phyloP scores from a whole-genome alignment of 2,113 vertebrate species.

The Peromyscus leucopus region DNA sequence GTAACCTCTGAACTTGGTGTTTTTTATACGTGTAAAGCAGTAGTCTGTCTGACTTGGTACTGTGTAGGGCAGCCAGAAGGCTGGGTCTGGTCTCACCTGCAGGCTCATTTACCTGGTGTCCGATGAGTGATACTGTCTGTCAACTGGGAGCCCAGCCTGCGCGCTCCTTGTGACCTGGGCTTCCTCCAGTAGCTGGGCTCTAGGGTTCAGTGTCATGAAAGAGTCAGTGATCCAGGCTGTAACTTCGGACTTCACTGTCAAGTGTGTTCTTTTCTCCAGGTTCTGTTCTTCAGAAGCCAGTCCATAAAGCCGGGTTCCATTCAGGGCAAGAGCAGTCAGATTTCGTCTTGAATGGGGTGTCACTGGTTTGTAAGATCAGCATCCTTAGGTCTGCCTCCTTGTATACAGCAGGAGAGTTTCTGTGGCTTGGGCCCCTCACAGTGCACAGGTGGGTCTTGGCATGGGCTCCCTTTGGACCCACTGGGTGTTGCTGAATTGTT shows the following conservation, averaged over 20 bases:
- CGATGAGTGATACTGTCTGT: background rate
- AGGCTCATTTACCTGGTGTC: background rate
- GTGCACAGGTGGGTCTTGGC: background rate
- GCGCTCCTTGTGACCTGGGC: accelerated
- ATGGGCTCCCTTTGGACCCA: accelerated
- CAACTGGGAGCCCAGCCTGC: background rate
- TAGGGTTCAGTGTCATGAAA: background rate
- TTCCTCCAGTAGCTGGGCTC: background rate
- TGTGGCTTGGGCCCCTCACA: background rate
- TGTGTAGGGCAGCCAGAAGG: accelerated
- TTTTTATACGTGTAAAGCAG: background rate
- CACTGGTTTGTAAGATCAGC: background rate
- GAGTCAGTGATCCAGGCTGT: background rate
- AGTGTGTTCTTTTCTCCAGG: accelerated
- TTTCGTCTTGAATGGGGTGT: background rate
- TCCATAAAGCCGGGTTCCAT: accelerated
- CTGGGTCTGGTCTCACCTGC: background rate
- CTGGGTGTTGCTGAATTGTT: accelerated
- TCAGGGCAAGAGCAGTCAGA: background rate
- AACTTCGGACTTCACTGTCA: background rate
- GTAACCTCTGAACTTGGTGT: background rate
- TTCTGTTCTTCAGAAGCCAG: background rate
- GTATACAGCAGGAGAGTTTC: no score
- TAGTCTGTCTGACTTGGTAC: accelerated
- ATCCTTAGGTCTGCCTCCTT: accelerated